These are phyloP conservation scores for Clivina fossor DNA, from an alignment of 2,888 invertebrate species.

Conservation along the genomic window DNA sequence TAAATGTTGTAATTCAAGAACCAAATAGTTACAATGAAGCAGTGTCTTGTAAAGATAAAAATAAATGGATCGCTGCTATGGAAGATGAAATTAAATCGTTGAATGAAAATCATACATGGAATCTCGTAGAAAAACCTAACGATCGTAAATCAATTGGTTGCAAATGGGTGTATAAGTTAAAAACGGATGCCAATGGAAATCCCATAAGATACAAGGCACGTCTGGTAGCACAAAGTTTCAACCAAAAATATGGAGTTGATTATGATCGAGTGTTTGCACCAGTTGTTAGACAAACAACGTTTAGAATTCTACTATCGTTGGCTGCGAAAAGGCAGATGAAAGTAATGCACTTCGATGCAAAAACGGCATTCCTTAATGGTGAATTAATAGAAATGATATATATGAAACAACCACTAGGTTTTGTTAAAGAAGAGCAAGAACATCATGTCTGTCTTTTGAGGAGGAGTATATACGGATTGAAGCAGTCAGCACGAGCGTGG, in stretches of 20 bases:
- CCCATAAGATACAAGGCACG: slow-evolving; percentile 41
- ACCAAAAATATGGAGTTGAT: slow-evolving; percentile 40
- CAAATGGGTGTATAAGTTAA: slow-evolving; percentile 41
- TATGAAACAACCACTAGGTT: neutral
- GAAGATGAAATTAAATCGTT: slow-evolving; percentile 40
- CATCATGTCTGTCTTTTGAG: too few species aligned
- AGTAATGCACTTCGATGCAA: slow-evolving; percentile 1
- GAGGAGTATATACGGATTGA: too few species aligned
- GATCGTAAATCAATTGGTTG: slow-evolving; percentile 36
- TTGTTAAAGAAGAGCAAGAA: too few species aligned
- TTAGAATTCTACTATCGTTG: slow-evolving; percentile 37
- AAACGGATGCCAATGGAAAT: slow-evolving; percentile 34
- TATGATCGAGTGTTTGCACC: slow-evolving; percentile 42
- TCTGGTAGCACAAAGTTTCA: slow-evolving; percentile 41
- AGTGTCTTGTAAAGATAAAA: slow-evolving; percentile 29
- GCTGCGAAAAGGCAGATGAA: slow-evolving; percentile 29
- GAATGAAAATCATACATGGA: slow-evolving; percentile 41
- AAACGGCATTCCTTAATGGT: neutral
- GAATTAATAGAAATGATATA: neutral
- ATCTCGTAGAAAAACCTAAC: slow-evolving; percentile 36
- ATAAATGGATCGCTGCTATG: slow-evolving; percentile 40
- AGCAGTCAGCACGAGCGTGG: too few species aligned
- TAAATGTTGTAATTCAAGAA: neutral
- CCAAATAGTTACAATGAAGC: slow-evolving; percentile 23
- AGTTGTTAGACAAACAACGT: slow-evolving; percentile 37